phyloP scores from a whole-genome alignment of 2,888 invertebrate species.

The Fragum fragum region DNA sequence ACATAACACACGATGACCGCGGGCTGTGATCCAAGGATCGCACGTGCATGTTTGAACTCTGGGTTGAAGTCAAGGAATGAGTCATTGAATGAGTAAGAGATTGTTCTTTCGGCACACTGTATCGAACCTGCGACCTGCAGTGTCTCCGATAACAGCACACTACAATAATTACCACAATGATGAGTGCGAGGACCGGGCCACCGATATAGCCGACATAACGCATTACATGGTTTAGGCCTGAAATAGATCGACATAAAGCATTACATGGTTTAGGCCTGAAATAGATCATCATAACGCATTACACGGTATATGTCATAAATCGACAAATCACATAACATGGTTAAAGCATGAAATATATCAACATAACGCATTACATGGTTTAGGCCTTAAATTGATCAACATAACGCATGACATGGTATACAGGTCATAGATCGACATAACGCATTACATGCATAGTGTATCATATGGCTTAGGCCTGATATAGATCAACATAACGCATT shows the following conservation, averaged over 20 bases:
- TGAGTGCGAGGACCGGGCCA: conserved; percentile 71
- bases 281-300: conserved; percentile 72
- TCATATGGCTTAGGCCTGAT: too few relatives aligned
- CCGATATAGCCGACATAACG: conserved; percentile 78
- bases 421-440: conserved; percentile 75
- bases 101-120: conserved; percentile 76
- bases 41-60: conserved; percentile 63
- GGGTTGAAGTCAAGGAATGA: conserved; percentile 66
- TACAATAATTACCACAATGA: conserved; percentile 70
- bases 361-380: conserved; percentile 77
- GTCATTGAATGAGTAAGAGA: conserved; percentile 64
- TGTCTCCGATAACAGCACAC: conserved; percentile 74
- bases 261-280: conserved; percentile 78
- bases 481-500: conserved; percentile 76
- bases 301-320: too few relatives aligned
- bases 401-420: conserved; percentile 76
- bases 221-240: conserved; percentile 79
- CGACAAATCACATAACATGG: conserved; percentile 12
- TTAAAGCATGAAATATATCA: too few relatives aligned
- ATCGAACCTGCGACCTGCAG: conserved; percentile 69
- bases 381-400: conserved; percentile 75
- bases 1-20: conserved; percentile 78
- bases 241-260: conserved; percentile 73
- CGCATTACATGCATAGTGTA: conserved; percentile 67
- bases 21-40: conserved; percentile 72